Evolutionary conservation across 2,888 invertebrate species (phyloP), one percentile per base, ranked within the genome.

Genomic region (Drosophila merina): DNA sequence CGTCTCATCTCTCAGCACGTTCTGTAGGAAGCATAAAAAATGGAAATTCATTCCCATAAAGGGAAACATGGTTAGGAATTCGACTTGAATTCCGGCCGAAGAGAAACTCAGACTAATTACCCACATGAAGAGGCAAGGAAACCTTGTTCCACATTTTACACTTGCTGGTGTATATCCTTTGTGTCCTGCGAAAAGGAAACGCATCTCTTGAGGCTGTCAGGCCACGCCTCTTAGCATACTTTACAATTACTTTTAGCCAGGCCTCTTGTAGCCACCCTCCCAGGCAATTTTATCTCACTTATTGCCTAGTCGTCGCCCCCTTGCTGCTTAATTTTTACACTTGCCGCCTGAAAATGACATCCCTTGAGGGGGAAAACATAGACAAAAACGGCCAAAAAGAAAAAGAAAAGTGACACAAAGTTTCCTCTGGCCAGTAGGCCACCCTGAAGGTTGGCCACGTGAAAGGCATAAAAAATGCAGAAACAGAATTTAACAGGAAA

Each of bases 321-420:
- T 31, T 72, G 77, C 84, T 75, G 79, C 80, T 81, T 82, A 81
- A 81, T 81, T 86, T 75, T 86, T 77, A 80, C 77, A 83, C 81
- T 83, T 78, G 73, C 47, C 66, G 59, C 73, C 69, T 74, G 33
- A 47, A 77, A 86, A 83, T 80, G 84, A 71, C 84, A 80, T 77
- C 80, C 86, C 81, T 67, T 40, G 72, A 77, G 84, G 84, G 26
- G 3, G 10, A 36, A 45, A 76, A 59, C 54, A 47, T 10, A 25
- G 44, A 38, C 45, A 31, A 14, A 49, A 47, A 20, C 20, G 20
- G 20, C 20, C 44, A 62, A n/a, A 40, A 49, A 44, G 20, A 48
- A 26, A 59, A 36, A 42, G 38, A 48, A 68, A 85, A 79, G 67
- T 77, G 80, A 68, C 66, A 76, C 75, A 79, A 86, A 86, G 54